Evolutionary conservation across 2,888 invertebrate genomes (phyloP), one percentile per base, ranked within the genome.

Genomic region (Ormyrus pomaceus): DNA sequence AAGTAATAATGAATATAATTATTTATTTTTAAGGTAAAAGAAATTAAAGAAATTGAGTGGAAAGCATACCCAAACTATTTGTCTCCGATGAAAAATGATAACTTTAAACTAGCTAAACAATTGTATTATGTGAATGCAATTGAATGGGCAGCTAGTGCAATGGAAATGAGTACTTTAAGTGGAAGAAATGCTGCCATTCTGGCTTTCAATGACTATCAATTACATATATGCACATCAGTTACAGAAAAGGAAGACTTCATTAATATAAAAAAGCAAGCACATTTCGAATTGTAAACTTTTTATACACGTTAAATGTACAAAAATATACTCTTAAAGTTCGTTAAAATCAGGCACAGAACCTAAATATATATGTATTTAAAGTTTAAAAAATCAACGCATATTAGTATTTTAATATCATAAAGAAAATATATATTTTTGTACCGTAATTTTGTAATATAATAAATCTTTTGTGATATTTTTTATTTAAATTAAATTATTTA

Each of bases 81-180:
- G 8, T 83, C 86, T 8, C 65, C 83, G 8, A 45, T 77, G 6
- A 84, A 84, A 50, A 87, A 84, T 5, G 88, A 91, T 53, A 89
- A 91, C 48, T 94, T 94, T 86, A 90, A 92, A 62, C 86, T 94
- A 9, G 87, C 92, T 83, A 89, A 92, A 61, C 88, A 90, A 19
- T 84, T 94, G 66, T 94, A 93, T 86, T 92, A 94, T 85, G 87
- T 93, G 0, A 94, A 94, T 90, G 92, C 93, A 6, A 92, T 94
- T 72, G 94, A 95, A 87, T 92, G 93, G 92, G 92, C 93, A 2
- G 94, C 94, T 0, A 94, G 94, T 86, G 94, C 94, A 0, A 94
- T 94, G 92, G 94, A 94, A 90, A 94, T 94, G 93, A 92, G 92
- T 86, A 91, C 91, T 7, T 92, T 94, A 80, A 92, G 92, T 61